phyloP scores from a whole-genome alignment of 64 coral and sea anemone species.

The Pocillopora damicornis region DNA sequence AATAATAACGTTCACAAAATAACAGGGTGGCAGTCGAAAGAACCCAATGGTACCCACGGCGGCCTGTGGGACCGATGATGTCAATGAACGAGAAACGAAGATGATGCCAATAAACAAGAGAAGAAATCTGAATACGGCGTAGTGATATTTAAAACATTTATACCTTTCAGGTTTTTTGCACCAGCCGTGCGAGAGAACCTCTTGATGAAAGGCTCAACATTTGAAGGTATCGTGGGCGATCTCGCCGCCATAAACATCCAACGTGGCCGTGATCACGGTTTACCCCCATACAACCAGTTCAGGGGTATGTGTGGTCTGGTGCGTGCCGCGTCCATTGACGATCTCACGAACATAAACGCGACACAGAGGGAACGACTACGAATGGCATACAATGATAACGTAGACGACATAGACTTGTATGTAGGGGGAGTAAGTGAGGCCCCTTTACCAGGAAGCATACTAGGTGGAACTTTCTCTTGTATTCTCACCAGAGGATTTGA shows the following conservation, averaged over 20 bases:
- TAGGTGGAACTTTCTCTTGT: slow-evolving; percentile 41
- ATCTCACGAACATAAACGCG: slow-evolving; percentile 8
- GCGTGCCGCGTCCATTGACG: neutral
- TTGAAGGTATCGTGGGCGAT: slow-evolving; percentile 30
- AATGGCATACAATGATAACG: slow-evolving; percentile 16
- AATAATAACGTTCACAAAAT: no score
- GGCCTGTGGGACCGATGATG: neutral
- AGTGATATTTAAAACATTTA: neutral
- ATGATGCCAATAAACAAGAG: neutral
- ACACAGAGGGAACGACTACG: slow-evolving; percentile 8
- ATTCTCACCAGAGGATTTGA: slow-evolving; percentile 33
- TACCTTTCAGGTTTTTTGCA: slow-evolving; percentile 33
- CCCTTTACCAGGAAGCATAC: neutral
- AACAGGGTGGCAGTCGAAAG: no score
- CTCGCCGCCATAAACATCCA: slow-evolving; percentile 45
- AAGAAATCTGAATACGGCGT: neutral
- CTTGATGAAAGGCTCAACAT: neutral
- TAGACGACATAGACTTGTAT: slow-evolving; percentile 50
- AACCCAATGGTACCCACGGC: no score
- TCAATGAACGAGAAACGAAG: neutral
- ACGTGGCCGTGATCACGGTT: slow-evolving; percentile 60
- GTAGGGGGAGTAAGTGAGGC: slow-evolving; percentile 48
- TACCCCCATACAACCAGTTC: slow-evolving; percentile 55
- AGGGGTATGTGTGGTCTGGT: slow-evolving; percentile 1
- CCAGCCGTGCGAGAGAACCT: slow-evolving; percentile 46